Conservation (phyloP, 2,888 invertebrate genomes). For the Tachina grossa region DNA sequence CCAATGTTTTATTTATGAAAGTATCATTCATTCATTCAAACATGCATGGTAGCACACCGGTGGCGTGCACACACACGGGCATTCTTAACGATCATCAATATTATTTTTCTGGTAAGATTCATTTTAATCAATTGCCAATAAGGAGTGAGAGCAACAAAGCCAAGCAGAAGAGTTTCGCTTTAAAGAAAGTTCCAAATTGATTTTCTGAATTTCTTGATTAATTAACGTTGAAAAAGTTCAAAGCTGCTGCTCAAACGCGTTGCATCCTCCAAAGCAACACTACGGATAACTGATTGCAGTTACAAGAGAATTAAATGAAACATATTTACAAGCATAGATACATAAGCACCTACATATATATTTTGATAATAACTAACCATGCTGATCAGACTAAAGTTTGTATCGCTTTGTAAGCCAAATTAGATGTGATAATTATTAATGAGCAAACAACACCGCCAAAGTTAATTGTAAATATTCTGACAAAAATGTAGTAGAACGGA, state of each 20-base stretch:
- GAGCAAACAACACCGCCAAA: too few relatives aligned
- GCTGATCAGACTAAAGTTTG: too few relatives aligned
- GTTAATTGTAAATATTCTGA: too few relatives aligned
- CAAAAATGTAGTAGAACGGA: too few relatives aligned
- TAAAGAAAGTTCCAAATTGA: conserved; percentile 42
- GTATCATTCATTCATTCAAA: conserved; percentile 26
- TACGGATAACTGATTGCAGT: conserved; percentile 7
- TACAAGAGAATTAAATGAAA: neutral
- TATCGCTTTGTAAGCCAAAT: too few relatives aligned
- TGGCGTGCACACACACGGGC: conserved; percentile 25
- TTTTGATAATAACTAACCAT: too few relatives aligned
- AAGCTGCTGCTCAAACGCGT: conserved; percentile 21
- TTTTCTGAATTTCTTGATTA: conserved; percentile 46
- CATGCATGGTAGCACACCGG: conserved; percentile 15
- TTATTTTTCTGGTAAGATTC: conserved; percentile 20
- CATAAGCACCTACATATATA: too few relatives aligned
- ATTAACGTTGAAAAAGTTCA: conserved; percentile 33
- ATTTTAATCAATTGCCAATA: conserved; percentile 54
- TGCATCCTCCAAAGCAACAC: neutral
- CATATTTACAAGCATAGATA: neutral
- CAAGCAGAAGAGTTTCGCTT: neutral
- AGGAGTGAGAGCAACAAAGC: conserved; percentile 1
- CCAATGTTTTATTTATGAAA: conserved; percentile 71
- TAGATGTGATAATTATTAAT: too few relatives aligned
- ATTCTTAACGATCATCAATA: conserved; percentile 64